phyloP scores from a whole-genome alignment of 2,888 invertebrate species.

The Ecliptopera silaceata region DNA sequence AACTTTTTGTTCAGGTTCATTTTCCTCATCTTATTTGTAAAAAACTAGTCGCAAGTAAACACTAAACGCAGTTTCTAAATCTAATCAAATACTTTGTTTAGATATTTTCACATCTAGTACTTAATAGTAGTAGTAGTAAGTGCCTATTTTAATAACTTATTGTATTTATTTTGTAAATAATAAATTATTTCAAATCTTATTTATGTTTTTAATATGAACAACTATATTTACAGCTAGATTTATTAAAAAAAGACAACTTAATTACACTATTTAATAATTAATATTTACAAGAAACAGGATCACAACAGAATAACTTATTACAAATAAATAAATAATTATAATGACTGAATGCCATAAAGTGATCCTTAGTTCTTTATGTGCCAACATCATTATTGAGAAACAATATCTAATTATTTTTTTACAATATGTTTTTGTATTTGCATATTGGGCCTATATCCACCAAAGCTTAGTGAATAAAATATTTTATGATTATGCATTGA shows the following conservation, averaged over 20 bases:
- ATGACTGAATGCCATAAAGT: slow-evolving; percentile 34
- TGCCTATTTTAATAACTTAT: neutral
- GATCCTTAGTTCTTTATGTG: neutral
- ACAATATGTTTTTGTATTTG: neutral
- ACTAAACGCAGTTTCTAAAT: too few relatives aligned
- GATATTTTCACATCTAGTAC: too few relatives aligned
- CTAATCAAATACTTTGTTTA: too few relatives aligned
- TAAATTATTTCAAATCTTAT: slow-evolving; percentile 3
- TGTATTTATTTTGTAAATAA: slow-evolving; percentile 11
- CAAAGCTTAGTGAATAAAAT: neutral
- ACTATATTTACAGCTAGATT: slow-evolving; percentile 33
- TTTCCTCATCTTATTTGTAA: too few relatives aligned
- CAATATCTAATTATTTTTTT: neutral
- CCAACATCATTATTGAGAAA: neutral
- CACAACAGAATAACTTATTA: slow-evolving; percentile 74
- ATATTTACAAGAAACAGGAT: slow-evolving; percentile 52
- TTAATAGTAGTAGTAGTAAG: too few relatives aligned
- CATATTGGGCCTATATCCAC: neutral
- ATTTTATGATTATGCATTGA: neutral
- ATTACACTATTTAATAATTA: slow-evolving; percentile 49
- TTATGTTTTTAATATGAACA: slow-evolving; percentile 35
- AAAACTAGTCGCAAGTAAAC: too few relatives aligned
- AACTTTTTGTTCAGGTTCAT: too few relatives aligned
- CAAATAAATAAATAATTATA: slow-evolving; percentile 58
- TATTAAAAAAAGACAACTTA: slow-evolving; percentile 38